Evolutionary conservation across 1,140 invertebrate genomes (phyloP).

Genomic region (Meloidogyne floridensis): DNA sequence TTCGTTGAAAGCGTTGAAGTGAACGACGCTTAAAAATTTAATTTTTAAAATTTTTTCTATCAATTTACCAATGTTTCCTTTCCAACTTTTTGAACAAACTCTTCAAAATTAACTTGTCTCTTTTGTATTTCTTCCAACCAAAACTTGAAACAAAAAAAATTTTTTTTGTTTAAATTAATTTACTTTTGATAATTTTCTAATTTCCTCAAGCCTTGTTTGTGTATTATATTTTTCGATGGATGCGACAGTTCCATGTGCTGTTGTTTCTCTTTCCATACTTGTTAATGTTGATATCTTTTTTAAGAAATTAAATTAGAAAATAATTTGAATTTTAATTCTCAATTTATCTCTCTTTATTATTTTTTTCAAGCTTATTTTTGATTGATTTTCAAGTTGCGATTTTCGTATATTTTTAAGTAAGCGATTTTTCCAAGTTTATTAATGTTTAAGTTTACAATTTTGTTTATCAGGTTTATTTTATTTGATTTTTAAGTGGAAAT

Average conservation of each 20-base stretch:
- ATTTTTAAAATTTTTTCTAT: background rate
- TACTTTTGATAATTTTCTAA: conserved; percentile 54
- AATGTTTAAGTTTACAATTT: too few species aligned
- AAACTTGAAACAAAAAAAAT: conserved; percentile 12
- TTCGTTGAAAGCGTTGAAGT: conserved; percentile 62
- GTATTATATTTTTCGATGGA: conserved; percentile 44
- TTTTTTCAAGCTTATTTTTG: too few species aligned
- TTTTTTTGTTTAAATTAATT: conserved; percentile 3
- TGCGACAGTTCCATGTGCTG: conserved; percentile 34
- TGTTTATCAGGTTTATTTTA: too few species aligned
- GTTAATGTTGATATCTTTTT: conserved; percentile 28
- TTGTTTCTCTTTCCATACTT: conserved; percentile 56
- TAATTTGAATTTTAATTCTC: too few species aligned
- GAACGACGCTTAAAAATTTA: conserved; percentile 42
- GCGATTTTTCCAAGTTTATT: too few species aligned
- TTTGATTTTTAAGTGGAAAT: too few species aligned
- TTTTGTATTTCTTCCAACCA: conserved; percentile 19
- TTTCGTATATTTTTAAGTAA: too few species aligned
- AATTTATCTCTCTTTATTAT: too few species aligned
- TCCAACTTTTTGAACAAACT: conserved; percentile 62
- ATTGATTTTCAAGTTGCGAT: too few species aligned
- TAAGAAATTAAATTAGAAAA: background rate
- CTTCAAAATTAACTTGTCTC: conserved; percentile 55
- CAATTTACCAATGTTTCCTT: conserved; percentile 32
- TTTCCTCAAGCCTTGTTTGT: conserved; percentile 32